Base-by-base conservation (phyloP, 2,797 vertebrate genomes). In the Hephaestus fuliginosus region DNA sequence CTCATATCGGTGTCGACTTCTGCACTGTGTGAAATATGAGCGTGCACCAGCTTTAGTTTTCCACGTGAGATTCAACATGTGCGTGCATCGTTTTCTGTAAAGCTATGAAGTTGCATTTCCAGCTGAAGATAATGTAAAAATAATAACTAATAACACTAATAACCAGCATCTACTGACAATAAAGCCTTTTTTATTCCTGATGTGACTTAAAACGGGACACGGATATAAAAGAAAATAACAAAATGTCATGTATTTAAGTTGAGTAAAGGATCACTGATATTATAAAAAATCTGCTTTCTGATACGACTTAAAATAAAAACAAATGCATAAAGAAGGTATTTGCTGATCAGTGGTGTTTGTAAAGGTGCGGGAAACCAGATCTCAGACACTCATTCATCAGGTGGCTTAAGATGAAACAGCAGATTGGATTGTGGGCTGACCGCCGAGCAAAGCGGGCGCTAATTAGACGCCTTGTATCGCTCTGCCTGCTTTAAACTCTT, bases 401-500 rank as follows among this genome's bases (percentile, higher is more conserved):
- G 14, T 13, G 9, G 17, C 43, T 56, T n/a, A 20, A 33, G 48
- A 28, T 6, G 36, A 49, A 62, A 20, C 25, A 10, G 25, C 25
- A 25, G 25, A 25, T 7, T 53, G 25, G 33, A 17, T 7, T 55
- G 25, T 18, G 4, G 18, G 33, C 10, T 44, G 8, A 63, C 41
- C 14, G 14, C 51, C 22, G 36, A 36, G 30, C 5, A 75, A 36
- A 51, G n/a, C 2, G 73, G 65, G 74, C 2, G 0, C 69, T 79
- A 83, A 88, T 88, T 74, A 70, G 73, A 75, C 52, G 4, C 77
- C 39, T 81, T 65, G 13, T 28, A 20, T 65, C 3, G 7, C 61
- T 66, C 58, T 43, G 55, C 69, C n/a, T 20, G 4, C 68, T 82
- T 76, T 22, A 48, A 85, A 82, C 76, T 57, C 78, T 68, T 81